phyloP scores from a whole-genome alignment of 2,797 vertebrate species.

The Siniperca undulata region DNA sequence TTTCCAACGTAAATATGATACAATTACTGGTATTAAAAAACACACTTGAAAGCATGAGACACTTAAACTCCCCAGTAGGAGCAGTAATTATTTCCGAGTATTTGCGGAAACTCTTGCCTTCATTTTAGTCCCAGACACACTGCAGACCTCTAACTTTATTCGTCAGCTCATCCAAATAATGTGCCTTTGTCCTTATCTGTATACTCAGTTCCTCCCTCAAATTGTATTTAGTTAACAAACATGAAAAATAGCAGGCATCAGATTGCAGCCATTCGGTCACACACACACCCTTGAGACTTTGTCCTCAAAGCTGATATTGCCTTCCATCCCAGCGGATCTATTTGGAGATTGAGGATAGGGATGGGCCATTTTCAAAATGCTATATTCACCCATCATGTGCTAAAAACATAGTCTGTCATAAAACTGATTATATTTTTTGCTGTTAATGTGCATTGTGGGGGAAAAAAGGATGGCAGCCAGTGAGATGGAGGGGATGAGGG shows the following conservation, averaged over 20 bases:
- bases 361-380: conserved; percentile 82
- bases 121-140: neutral
- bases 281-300: conserved; percentile 64
- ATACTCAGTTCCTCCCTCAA: conserved; percentile 28
- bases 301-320: conserved; percentile 70
- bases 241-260: conserved; percentile 72
- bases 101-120: neutral
- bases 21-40: neutral
- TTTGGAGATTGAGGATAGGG: conserved; percentile 66
- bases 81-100: neutral
- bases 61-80: neutral
- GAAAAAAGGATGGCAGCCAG: conserved; percentile 58
- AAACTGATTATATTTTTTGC: conserved; percentile 82
- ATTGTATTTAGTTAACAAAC: conserved; percentile 73
- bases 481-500: conserved; percentile 33
- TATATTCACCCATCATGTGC: conserved; percentile 85
- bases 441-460: conserved; percentile 78
- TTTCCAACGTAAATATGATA: neutral
- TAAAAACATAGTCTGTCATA: conserved; percentile 83
- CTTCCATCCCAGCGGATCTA: conserved; percentile 67
- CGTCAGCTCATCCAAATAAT: conserved; percentile 35
- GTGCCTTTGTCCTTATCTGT: conserved; percentile 51
- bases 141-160: conserved; percentile 29
- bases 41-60: neutral
- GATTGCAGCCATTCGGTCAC: conserved; percentile 57